Evolutionary conservation across 2,888 invertebrate genomes (phyloP).

Genomic region (Macrophya annulata): DNA sequence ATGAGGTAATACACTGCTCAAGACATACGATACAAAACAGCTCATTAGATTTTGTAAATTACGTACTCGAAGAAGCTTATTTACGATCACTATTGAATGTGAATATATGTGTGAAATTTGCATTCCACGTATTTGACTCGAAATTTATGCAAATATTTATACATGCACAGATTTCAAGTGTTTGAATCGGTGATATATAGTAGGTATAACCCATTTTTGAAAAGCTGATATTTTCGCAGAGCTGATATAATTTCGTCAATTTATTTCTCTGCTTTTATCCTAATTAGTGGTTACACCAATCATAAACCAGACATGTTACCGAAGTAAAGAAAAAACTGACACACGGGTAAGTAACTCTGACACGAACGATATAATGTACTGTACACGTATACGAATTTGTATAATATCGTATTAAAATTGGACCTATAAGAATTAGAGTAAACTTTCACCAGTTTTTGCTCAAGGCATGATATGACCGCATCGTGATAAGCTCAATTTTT

Average conservation of each 20-base stretch:
- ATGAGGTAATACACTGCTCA: not conserved
- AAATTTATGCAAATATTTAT: slow-evolving; percentile 1
- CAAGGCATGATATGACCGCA: not conserved
- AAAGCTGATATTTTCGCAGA: too few species aligned
- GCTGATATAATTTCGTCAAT: not conserved
- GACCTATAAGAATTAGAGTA: slow-evolving; percentile 1
- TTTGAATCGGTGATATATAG: not conserved
- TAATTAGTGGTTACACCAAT: not conserved
- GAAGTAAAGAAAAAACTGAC: not conserved
- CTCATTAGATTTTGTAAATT: not conserved
- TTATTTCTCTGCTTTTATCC: not conserved
- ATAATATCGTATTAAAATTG: slow-evolving; percentile 37
- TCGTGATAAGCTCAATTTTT: slow-evolving; percentile 42
- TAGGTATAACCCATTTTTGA: too few species aligned
- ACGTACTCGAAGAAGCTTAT: not conserved
- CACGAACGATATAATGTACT: not conserved
- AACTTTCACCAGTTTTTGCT: slow-evolving; percentile 44
- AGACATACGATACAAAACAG: not conserved
- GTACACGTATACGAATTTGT: slow-evolving; percentile 24
- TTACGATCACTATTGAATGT: not conserved
- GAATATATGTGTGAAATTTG: not conserved
- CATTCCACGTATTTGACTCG: not conserved
- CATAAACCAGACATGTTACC: not conserved
- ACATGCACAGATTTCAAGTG: slow-evolving; percentile 2
- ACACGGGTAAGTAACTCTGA: not conserved